A percentile compares a stretch with the other conserved stretches of the same genome.
phyloP scores from a whole-genome alignment of 2,888 invertebrate species.

The Gari tellinella region DNA sequence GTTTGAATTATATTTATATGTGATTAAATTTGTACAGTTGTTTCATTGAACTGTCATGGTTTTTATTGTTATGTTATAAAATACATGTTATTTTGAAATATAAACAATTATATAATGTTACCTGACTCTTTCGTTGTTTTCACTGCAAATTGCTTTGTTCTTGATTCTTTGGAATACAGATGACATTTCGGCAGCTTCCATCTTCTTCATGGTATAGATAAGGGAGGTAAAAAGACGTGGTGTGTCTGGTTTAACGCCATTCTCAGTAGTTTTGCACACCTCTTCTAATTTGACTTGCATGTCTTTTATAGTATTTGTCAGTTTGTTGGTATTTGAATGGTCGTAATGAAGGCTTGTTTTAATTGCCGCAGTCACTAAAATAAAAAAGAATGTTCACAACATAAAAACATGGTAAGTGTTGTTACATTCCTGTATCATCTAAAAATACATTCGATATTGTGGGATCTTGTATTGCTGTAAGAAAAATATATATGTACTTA shows the following conservation, averaged over 20 bases:
- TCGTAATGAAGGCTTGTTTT: slow-evolving; percentile 63
- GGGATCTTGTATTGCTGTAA: too few relatives aligned
- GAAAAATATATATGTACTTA: too few relatives aligned
- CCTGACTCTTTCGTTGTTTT: slow-evolving; percentile 70
- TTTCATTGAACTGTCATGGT: too few relatives aligned
- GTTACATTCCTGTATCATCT: too few relatives aligned
- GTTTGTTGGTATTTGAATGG: slow-evolving; percentile 51
- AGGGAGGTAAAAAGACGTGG: slow-evolving; percentile 85
- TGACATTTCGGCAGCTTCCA: slow-evolving; percentile 81
- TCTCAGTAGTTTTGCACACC: slow-evolving; percentile 73
- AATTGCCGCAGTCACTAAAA: neutral
- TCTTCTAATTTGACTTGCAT: slow-evolving; percentile 65
- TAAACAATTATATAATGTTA: too few relatives aligned
- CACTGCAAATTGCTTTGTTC: slow-evolving; percentile 63
- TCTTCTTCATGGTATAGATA: slow-evolving; percentile 82
- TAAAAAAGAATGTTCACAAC: neutral
- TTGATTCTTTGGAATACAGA: slow-evolving; percentile 68
- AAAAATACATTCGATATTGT: too few relatives aligned
- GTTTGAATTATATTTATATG: too few relatives aligned
- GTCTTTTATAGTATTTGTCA: slow-evolving; percentile 37
- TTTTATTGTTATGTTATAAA: too few relatives aligned
- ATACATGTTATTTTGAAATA: too few relatives aligned
- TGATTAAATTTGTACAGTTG: too few relatives aligned
- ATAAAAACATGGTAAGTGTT: too few relatives aligned
- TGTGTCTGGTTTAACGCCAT: slow-evolving; percentile 83